Evolutionary conservation across 2,888 invertebrate genomes (phyloP), one percentile per base, ranked within the genome.

Genomic region (Ophonus ardosiacus): DNA sequence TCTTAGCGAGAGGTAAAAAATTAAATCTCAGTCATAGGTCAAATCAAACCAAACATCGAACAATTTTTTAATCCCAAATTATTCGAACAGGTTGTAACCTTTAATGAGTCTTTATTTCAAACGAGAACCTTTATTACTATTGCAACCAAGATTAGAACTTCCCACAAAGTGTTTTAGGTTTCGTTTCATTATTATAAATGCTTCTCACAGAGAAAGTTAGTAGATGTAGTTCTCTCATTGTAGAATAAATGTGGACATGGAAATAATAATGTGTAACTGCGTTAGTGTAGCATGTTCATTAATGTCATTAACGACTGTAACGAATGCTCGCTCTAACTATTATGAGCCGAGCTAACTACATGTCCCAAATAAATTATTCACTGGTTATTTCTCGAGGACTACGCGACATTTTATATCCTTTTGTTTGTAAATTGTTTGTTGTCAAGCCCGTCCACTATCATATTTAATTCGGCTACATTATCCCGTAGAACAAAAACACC

Each of bases 301-400:
- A 68, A 68, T 68, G 68, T 24, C 68, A 68, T 68, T 68, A 68
- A 31, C 68, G 68, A 31, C 68, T 21, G 68, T 68, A 38, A 68
- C 68, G 68, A 68, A 68, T 68, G 68, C 31, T 31, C 31, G 68
- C 38, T 63, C 10, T 68, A 68, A 68, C 68, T 68, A 15, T 68
- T 68, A 68, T 68, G 68, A 68, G 68, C 68, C 6, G 6, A 68
- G 68, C 68, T 38, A 68, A 68, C 68, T 68, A 38, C 68, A 68
- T 68, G 31, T 15, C 38, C 31, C 13, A 68, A 31, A 68, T 68
- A 68, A 31, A 68, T 68, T 68, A 68, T 38, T 68, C 68, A 68
- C 31, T 38, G 3, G 31, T 68, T 68, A 68, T 38, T 51, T 51
- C 43, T 51, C 43, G 43, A 51, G 43, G 43, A 51, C 13, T 51